Evolutionary conservation across 1,140 invertebrate species (phyloP), one percentile per base, ranked within the genome.

Genomic region (Vollenhovia emeryi): DNA sequence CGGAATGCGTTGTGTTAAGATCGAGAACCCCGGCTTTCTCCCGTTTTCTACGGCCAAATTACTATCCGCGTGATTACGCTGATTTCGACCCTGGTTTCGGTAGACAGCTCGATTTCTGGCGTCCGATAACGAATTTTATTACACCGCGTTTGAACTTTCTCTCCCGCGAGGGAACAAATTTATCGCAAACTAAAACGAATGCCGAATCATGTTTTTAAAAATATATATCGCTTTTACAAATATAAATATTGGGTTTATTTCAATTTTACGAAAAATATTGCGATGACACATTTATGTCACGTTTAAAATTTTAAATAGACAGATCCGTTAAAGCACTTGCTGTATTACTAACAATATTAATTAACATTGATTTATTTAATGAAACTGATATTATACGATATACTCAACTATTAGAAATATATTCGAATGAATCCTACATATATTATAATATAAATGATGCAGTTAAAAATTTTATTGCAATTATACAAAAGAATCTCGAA

Each of bases 21-120:
- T 86, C 84, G 76, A 75, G 69, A 87, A 74, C 71, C n/a, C 60
- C 83, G 91, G 89, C 92, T 93, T 93, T 93, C 92, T 92, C 92
- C 90, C 48, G 87, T 76, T 68, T n/a, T 87, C 71, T 82, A 86
- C 59, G 89, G 74, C 87, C 68, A 62, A 68, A 57, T 86, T 87
- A 75, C 59, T 78, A 85, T 85, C 57, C 27, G 87, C 82, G 84
- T 69, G 85, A 91, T 92, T 87, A 85, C 75, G 69, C 71, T 85
- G 87, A 92, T 92, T 92, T 86, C 82, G 89, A 92, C 89, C 87
- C 89, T 78, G 83, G 50, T 90, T 91, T 82, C 87, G 86, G 87
- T 90, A 86, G 69, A 86, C 64, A 33, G 43, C 45, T 43, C 21
- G 59, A 66, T 18, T 13, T 27, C 27, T 24, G 30, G 30, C 48